A percentile compares a stretch with the other conserved stretches of the same genome.
These are phyloP conservation scores for Bombus breviceps DNA, from an alignment of 1,140 invertebrate species.

Conservation along the genomic window DNA sequence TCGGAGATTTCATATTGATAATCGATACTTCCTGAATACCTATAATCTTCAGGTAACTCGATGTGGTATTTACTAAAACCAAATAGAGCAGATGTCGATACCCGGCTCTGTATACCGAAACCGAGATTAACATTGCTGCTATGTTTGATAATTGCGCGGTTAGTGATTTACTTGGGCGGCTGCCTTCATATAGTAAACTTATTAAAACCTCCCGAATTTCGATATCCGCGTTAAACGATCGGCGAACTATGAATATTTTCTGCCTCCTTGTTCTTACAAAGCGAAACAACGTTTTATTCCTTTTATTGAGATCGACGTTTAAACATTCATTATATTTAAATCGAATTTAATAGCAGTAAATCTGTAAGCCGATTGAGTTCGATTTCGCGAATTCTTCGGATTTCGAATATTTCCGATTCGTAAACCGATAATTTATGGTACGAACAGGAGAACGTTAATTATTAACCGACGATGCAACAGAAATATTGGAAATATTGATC, in stretches of 20 bases:
- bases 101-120: conserved; percentile 36
- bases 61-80: conserved; percentile 46
- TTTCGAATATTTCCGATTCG: not conserved
- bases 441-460: conserved; percentile 1
- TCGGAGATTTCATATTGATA: conserved; percentile 27
- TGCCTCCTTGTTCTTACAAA: not conserved
- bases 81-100: conserved; percentile 48
- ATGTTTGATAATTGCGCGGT: conserved; percentile 54
- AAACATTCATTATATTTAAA: not conserved
- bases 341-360: not conserved
- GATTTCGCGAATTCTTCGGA: not conserved
- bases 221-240: not conserved
- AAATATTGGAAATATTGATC: conserved; percentile 38
- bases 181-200: conserved; percentile 36
- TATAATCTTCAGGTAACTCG: conserved; percentile 43
- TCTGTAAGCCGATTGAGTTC: too few species aligned
- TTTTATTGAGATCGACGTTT: not conserved
- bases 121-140: conserved; percentile 54
- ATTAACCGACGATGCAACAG: not conserved
- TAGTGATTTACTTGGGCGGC: conserved; percentile 26
- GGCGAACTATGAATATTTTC: not conserved
- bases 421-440: conserved; percentile 1
- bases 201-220: conserved; percentile 18
- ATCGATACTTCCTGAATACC: conserved; percentile 50
- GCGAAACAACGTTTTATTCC: not conserved